phyloP scores from a whole-genome alignment of 2,113 vertebrate genomes.

The Alethe diademata region DNA sequence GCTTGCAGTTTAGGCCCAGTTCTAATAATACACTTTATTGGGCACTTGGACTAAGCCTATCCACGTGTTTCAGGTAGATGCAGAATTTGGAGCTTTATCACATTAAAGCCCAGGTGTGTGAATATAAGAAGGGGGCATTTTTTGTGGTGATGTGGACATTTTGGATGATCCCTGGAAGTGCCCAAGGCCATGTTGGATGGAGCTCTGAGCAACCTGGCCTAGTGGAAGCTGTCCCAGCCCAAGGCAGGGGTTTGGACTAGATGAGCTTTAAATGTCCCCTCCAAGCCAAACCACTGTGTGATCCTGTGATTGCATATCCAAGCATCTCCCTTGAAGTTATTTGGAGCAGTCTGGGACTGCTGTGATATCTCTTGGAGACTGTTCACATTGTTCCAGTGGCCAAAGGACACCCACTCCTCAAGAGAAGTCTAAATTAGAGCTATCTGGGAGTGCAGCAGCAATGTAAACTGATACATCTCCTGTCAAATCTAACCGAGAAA shows the following conservation, averaged over 20 bases:
- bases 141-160: neutral
- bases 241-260: rapidly evolving
- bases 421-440: neutral
- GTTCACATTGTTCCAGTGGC: neutral
- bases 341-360: neutral
- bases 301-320: rapidly evolving
- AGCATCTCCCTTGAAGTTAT: neutral
- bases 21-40: neutral
- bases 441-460: neutral
- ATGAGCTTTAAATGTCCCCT: neutral
- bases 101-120: neutral
- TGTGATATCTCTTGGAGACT: neutral
- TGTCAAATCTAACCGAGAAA: neutral
- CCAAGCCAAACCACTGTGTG: neutral
- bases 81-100: neutral
- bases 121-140: neutral
- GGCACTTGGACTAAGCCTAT: neutral
- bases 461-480: neutral
- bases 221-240: neutral
- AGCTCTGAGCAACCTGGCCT: neutral
- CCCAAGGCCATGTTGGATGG: rapidly evolving
- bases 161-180: neutral
- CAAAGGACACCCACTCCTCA: neutral
- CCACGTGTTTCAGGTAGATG: rapidly evolving
- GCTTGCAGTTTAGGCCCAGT: neutral